Conservation (phyloP, 2,113 vertebrate genomes). For the Laticauda laticaudata region DNA sequence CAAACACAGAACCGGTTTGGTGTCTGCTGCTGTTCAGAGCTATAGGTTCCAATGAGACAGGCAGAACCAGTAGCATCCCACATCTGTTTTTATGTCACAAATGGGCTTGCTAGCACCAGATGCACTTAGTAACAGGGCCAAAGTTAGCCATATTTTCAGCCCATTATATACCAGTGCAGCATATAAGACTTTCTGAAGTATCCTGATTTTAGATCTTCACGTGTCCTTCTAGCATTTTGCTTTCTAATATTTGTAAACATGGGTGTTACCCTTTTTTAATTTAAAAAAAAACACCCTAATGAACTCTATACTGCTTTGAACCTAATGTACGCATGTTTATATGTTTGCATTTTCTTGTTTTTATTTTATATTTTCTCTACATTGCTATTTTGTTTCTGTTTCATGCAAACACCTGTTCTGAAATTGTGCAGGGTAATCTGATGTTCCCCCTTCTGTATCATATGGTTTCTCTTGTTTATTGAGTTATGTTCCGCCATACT, state of each 20-base stretch:
- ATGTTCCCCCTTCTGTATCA: constrained; percentile 57
- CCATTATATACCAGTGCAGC: no score
- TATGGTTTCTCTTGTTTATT: constrained; percentile 62
- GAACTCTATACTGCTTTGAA: neutral
- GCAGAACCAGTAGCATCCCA: no score
- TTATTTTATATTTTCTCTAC: constrained; percentile 44
- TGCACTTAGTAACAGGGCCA: neutral
- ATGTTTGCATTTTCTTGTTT: neutral
- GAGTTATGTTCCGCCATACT: constrained; percentile 68
- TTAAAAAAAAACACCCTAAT: neutral
- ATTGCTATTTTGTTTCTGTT: constrained; percentile 35
- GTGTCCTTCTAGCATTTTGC: neutral
- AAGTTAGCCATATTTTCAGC: neutral
- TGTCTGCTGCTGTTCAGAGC: no score
- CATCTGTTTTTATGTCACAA: neutral
- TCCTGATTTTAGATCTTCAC: neutral
- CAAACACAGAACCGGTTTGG: no score
- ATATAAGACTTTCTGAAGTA: neutral
- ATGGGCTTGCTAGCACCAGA: neutral
- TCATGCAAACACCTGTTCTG: constrained; percentile 64
- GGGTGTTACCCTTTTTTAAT: neutral
- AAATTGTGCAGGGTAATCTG: constrained; percentile 57
- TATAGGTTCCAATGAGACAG: no score
- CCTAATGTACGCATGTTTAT: neutral
- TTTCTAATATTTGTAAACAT: neutral